phyloP scores from a whole-genome alignment of 2,888 invertebrate genomes.

The Temnothorax unifasciatus region DNA sequence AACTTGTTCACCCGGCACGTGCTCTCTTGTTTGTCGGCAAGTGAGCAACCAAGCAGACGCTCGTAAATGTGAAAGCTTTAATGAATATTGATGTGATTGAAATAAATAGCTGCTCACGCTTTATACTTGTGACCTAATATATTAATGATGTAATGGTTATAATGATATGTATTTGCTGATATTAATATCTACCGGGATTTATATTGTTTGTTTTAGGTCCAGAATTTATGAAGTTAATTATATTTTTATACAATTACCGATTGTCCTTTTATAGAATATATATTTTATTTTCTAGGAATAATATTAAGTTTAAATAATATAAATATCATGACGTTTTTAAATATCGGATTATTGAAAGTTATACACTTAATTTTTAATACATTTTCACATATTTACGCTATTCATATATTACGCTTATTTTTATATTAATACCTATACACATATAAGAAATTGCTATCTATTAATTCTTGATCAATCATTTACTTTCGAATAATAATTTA shows the following conservation, averaged over 20 bases:
- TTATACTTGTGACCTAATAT: background rate
- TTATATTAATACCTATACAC: background rate
- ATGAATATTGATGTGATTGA: constrained; percentile 37
- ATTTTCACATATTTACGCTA: background rate
- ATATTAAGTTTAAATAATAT: background rate
- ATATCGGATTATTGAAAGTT: background rate
- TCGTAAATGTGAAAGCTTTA: constrained; percentile 7
- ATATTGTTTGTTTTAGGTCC: background rate
- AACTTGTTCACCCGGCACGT: background rate
- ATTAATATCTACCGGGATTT: background rate
- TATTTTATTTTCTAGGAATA: background rate
- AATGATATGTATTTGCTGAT: background rate
- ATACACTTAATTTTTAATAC: background rate
- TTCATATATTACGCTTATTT: background rate
- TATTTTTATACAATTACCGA: background rate
- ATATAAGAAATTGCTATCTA: background rate
- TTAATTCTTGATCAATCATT: background rate
- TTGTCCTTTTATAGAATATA: background rate
- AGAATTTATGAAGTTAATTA: background rate
- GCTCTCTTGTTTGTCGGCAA: background rate
- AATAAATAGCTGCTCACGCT: background rate
- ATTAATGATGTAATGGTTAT: constrained; percentile 13
- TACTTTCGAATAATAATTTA: background rate
- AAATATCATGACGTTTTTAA: background rate
- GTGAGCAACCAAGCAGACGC: constrained; percentile 1